These are phyloP conservation scores for Alaudala cheleensis DNA, from an alignment of 2,113 vertebrate species.

Conservation along the genomic window DNA sequence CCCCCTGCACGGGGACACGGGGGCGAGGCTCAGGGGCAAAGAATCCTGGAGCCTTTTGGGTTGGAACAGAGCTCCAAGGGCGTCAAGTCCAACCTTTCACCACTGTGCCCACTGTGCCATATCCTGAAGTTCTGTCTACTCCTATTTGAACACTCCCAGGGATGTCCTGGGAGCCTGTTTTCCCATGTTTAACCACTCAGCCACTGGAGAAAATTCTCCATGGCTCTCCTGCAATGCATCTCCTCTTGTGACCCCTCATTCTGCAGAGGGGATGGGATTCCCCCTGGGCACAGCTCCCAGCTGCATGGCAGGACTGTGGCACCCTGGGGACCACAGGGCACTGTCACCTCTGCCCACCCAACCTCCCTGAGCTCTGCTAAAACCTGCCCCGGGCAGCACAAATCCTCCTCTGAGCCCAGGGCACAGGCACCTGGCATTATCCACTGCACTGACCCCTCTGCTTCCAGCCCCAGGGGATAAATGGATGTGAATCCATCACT, in stretches of 20 bases:
- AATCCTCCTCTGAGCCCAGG: not conserved
- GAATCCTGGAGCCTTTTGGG: not conserved
- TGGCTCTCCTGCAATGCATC: not conserved
- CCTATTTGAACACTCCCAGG: not conserved
- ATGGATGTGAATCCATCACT: not conserved
- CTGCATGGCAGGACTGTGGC: accelerated
- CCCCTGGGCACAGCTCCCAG: not conserved
- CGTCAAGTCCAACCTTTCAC: not conserved
- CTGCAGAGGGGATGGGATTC: not conserved
- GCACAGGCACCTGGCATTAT: not conserved
- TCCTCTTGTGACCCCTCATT: not conserved
- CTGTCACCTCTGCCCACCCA: not conserved
- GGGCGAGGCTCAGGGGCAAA: not conserved
- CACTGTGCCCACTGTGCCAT: accelerated
- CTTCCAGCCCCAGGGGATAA: not conserved
- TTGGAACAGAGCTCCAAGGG: not conserved
- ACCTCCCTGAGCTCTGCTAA: not conserved
- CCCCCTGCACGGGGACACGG: constrained; percentile 77
- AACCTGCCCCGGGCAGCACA: not conserved
- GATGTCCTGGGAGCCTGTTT: not conserved
- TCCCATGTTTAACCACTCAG: not conserved
- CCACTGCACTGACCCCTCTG: not conserved
- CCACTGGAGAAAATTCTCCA: not conserved
- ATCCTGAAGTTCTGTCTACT: not conserved
- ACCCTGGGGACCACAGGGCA: not conserved